A percentile compares a stretch with the other conserved stretches of the same genome.
phyloP scores from a whole-genome alignment of 1,140 invertebrate genomes.

The Eumaeus atala region DNA sequence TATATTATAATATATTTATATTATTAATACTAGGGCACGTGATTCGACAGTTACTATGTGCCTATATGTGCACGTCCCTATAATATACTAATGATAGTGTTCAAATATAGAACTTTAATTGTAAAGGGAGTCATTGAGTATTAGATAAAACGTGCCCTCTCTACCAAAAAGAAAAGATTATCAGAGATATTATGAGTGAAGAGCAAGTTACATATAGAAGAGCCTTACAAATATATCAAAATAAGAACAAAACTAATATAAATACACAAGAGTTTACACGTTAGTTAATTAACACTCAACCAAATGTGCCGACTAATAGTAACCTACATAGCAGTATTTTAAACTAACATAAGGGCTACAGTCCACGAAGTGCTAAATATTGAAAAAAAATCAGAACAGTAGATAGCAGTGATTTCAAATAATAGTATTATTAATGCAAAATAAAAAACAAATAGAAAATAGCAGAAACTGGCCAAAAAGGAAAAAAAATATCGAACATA shows the following conservation, averaged over 20 bases:
- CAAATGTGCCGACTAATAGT: neutral
- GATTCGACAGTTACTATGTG: too few species aligned
- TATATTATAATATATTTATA: too few species aligned
- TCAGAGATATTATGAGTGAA: slow-evolving; percentile 13
- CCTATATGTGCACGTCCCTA: too few species aligned
- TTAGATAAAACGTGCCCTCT: slow-evolving; percentile 2
- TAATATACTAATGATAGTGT: too few species aligned
- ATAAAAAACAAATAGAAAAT: neutral
- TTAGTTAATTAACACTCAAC: too few species aligned
- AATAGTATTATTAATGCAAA: neutral
- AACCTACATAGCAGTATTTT: neutral
- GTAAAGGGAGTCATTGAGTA: slow-evolving; percentile 5
- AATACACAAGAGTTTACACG: neutral
- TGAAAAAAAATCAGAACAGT: neutral
- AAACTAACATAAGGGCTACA: neutral
- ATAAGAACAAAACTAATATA: neutral
- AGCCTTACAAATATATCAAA: slow-evolving; percentile 2
- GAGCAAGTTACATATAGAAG: slow-evolving; percentile 9
- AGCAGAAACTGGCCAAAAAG: neutral
- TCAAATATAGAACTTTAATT: too few species aligned
- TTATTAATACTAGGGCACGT: too few species aligned
- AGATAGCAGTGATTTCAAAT: too few species aligned
- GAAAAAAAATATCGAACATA: neutral
- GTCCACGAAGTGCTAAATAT: neutral
- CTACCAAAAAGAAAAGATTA: slow-evolving; percentile 6